Percentiles rank a stretch among this genome's conserved stretches.
These are phyloP conservation scores for Poeciliopsis turneri DNA, from an alignment of 2,797 vertebrate species.

Conservation along the genomic window DNA sequence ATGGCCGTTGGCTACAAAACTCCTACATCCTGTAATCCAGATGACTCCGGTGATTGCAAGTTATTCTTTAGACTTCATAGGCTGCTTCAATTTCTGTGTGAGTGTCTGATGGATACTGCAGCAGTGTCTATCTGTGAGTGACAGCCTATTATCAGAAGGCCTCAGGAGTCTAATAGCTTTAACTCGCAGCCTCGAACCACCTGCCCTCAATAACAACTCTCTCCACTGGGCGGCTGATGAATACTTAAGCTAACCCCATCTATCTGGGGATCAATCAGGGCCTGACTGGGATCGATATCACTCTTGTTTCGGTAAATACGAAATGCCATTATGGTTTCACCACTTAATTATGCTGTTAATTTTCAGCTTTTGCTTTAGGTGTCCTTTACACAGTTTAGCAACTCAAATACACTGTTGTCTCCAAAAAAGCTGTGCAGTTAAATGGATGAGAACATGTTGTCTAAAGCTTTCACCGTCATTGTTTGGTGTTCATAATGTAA, in stretches of 20 bases:
- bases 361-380: slow-evolving; percentile 78
- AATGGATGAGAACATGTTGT: slow-evolving; percentile 6
- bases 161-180: slow-evolving; percentile 83
- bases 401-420: slow-evolving; percentile 40
- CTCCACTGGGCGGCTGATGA: slow-evolving; percentile 78
- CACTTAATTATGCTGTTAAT: slow-evolving; percentile 85
- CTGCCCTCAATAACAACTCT: slow-evolving; percentile 82
- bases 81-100: slow-evolving; percentile 69
- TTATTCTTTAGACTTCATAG: slow-evolving; percentile 71
- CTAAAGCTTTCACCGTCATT: slow-evolving; percentile 16
- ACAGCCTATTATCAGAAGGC: slow-evolving; percentile 83
- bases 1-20: slow-evolving; percentile 36
- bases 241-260: slow-evolving; percentile 81
- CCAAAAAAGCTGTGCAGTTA: slow-evolving; percentile 21
- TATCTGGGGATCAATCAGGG: slow-evolving; percentile 83
- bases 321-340: slow-evolving; percentile 80
- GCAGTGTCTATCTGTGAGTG: slow-evolving; percentile 71
- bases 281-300: slow-evolving; percentile 79
- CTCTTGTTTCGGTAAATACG: slow-evolving; percentile 85
- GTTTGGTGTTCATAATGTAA: background rate
- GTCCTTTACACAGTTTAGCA: slow-evolving; percentile 66
- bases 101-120: slow-evolving; percentile 64
- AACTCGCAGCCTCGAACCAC: slow-evolving; percentile 78
- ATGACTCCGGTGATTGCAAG: slow-evolving; percentile 68
- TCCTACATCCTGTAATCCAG: slow-evolving; percentile 54